Evolutionary conservation across 2,888 invertebrate species (phyloP).

Genomic region (Hirudinaria manillensis): DNA sequence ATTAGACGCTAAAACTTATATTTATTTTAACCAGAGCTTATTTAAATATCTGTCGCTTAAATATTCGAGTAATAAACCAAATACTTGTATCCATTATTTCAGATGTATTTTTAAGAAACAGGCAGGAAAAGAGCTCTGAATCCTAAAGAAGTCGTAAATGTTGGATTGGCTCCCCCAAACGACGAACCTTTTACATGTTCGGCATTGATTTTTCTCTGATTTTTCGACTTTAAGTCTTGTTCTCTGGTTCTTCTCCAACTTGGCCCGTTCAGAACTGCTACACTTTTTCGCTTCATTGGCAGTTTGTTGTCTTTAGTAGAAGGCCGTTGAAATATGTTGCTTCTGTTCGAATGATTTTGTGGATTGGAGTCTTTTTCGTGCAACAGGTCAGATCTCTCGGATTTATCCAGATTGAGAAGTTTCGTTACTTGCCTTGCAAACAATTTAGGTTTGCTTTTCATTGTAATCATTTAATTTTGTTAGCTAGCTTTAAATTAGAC

Average conservation of each 20-base stretch:
- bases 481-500: too few species aligned
- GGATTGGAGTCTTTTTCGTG: not conserved
- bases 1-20: too few species aligned
- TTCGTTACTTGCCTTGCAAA: conserved; percentile 12
- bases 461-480: not conserved
- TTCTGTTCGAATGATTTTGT: conserved; percentile 1
- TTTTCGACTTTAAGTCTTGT: not conserved
- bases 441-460: conserved; percentile 6
- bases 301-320: not conserved
- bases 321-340: not conserved
- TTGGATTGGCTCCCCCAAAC: too few species aligned
- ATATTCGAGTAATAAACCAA: too few species aligned
- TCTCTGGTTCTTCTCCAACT: not conserved
- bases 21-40: too few species aligned
- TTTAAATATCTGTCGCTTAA: too few species aligned
- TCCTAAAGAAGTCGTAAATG: too few species aligned
- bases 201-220: not conserved
- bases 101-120: not conserved
- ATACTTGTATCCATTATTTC: not conserved
- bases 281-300: not conserved
- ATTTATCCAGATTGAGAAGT: conserved; percentile 1
- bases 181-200: too few species aligned
- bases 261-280: not conserved
- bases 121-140: too few species aligned
- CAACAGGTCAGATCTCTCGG: not conserved